A percentile compares a stretch with the other conserved stretches of the same genome.
phyloP scores from a whole-genome alignment of 2,797 vertebrate species.

The Sebastiscus tertius region DNA sequence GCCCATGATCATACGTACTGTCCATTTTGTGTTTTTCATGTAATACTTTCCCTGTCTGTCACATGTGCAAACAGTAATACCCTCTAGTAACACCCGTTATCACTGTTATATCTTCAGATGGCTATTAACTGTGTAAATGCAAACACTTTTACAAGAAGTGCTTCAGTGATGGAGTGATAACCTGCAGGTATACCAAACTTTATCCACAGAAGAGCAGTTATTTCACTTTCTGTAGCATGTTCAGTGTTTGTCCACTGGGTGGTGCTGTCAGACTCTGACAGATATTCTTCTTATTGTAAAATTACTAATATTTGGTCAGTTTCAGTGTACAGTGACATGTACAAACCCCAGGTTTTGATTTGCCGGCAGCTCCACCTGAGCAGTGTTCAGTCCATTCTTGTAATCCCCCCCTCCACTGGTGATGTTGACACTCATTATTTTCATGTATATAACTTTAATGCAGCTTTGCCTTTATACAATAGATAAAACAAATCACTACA shows the following conservation, averaged over 20 bases:
- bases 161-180: background rate
- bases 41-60: background rate
- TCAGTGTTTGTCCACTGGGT: conserved; percentile 32
- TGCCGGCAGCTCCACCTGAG: background rate
- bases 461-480: background rate
- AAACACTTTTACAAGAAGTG: background rate
- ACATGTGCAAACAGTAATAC: background rate
- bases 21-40: background rate
- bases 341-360: background rate
- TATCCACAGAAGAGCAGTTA: background rate
- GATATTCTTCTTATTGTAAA: background rate
- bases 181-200: background rate
- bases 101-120: background rate
- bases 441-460: background rate
- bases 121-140: background rate
- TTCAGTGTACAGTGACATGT: background rate
- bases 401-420: background rate
- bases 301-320: background rate
- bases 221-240: background rate
- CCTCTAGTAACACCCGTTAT: background rate
- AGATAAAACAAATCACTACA: background rate
- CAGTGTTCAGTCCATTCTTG: background rate
- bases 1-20: background rate
- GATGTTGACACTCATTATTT: background rate
- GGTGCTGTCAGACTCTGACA: conserved; percentile 1